Evolutionary conservation across 1,140 invertebrate genomes (phyloP).

Genomic region (Heliconius himera): DNA sequence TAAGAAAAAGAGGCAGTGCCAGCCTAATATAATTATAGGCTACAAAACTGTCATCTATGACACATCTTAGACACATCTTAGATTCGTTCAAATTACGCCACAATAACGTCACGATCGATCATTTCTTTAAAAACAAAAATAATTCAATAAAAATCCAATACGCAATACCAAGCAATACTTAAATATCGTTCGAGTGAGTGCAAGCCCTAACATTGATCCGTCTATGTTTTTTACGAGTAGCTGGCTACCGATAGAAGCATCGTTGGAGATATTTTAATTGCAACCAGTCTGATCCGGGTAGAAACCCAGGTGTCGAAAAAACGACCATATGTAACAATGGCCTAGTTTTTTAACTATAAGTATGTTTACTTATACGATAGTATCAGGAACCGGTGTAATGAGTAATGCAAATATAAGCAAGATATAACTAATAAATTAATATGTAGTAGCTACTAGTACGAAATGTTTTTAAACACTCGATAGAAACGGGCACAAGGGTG

Average conservation of each 20-base stretch:
- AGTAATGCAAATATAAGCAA: neutral
- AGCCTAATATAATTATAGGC: too few relatives aligned
- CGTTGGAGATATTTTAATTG: slow-evolving; percentile 50
- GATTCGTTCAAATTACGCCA: too few relatives aligned
- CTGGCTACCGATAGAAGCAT: slow-evolving; percentile 39
- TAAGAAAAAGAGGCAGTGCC: too few relatives aligned
- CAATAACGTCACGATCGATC: too few relatives aligned
- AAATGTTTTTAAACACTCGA: neutral
- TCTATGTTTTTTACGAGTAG: slow-evolving; percentile 44
- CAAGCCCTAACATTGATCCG: slow-evolving; percentile 47
- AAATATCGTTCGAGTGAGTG: slow-evolving; percentile 8
- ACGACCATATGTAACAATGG: slow-evolving; percentile 38
- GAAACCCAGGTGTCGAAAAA: slow-evolving; percentile 53
- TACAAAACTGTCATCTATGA: too few relatives aligned
- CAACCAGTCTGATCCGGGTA: slow-evolving; percentile 52
- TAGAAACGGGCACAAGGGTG: neutral
- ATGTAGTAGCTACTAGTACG: neutral
- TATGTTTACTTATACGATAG: slow-evolving; percentile 29
- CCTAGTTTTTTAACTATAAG: slow-evolving; percentile 28
- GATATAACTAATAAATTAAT: neutral
- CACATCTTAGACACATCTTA: too few relatives aligned
- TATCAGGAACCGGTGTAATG: slow-evolving; percentile 32
- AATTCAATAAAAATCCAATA: neutral
- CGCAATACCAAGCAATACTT: neutral
- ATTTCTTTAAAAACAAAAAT: neutral